Base-by-base conservation (phyloP, 2,113 vertebrate genomes). In the Tapirus terrestris region DNA sequence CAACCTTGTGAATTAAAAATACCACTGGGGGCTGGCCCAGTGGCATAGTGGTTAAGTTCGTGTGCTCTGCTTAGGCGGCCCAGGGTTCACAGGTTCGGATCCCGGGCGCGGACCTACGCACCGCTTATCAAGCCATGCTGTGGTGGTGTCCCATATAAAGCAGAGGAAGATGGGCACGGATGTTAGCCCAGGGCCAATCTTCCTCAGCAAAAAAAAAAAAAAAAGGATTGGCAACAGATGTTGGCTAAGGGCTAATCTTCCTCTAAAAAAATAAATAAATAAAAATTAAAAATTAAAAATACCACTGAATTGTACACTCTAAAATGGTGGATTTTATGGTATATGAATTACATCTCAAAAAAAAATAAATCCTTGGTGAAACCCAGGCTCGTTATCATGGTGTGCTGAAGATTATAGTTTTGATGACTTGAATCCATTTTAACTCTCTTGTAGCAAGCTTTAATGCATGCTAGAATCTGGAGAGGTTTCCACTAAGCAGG, bases 211-310 rank as follows among this genome's bases (percentile, higher is more conserved):
- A 39, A 39, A 39, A 39, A 39, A 39, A 39, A 39, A 39, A 39
- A 39, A 39, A 39, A 39, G 39, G 39, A 39, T 39, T 39, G 39
- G 39, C 39, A 39, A 39, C 39, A 39, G 39, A 39, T 39, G 39
- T 39, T 39, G 39, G 2, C 39, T 39, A 39, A 39, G 39, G 39
- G 39, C 39, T 39, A 39, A 39, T 39, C 39, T 39, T 39, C 39
- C 39, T 39, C 39, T 39, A 39, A 39, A 39, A 39, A 39, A 39
- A n/a, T n/a, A n/a, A 39, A 39, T 39, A 39, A 39, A 39, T 39
- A 39, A 39, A 39, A n/a, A n/a, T n/a, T n/a, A n/a, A n/a, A n/a
- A 91, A 68, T 90, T 85, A 79, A 58, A 91, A 68, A 85, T 70
- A 39, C 43, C 63, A 84, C 77, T 61, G 45, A 92, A 91, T 21